Evolutionary conservation across 2,797 vertebrate species (phyloP).

Genomic region (Poecile montanus): DNA sequence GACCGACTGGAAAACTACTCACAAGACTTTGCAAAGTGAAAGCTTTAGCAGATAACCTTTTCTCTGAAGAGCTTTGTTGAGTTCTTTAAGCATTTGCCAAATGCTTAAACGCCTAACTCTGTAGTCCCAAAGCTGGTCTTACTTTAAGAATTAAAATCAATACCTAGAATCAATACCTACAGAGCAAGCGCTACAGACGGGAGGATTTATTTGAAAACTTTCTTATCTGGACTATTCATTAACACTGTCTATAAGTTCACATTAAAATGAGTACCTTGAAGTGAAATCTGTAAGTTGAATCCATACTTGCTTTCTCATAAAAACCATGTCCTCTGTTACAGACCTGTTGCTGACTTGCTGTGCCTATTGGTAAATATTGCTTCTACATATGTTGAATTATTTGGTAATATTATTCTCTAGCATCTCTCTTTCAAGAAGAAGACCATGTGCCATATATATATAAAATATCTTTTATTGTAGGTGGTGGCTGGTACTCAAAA

Average conservation of each 20-base stretch:
- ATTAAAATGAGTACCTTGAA: background rate
- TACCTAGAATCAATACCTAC: background rate
- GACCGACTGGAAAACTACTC: background rate
- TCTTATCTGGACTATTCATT: background rate
- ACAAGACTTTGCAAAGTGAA: background rate
- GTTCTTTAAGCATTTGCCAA: background rate
- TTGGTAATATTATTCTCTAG: background rate
- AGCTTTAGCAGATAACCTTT: background rate
- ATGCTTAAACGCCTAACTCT: background rate
- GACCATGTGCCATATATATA: background rate
- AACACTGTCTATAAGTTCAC: background rate
- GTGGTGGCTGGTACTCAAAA: background rate
- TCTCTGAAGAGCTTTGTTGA: background rate
- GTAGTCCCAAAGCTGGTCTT: background rate
- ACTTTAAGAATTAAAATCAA: background rate
- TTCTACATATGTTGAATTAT: background rate
- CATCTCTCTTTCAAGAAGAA: background rate
- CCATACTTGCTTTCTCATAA: background rate
- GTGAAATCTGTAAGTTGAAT: background rate
- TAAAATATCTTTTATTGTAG: background rate
- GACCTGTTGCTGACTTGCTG: background rate
- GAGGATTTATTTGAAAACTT: background rate
- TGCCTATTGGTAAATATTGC: background rate
- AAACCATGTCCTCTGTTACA: background rate
- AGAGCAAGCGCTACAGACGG: background rate